Base-by-base conservation (phyloP, 2,113 vertebrate genomes). In the Platysternon megacephalum region DNA sequence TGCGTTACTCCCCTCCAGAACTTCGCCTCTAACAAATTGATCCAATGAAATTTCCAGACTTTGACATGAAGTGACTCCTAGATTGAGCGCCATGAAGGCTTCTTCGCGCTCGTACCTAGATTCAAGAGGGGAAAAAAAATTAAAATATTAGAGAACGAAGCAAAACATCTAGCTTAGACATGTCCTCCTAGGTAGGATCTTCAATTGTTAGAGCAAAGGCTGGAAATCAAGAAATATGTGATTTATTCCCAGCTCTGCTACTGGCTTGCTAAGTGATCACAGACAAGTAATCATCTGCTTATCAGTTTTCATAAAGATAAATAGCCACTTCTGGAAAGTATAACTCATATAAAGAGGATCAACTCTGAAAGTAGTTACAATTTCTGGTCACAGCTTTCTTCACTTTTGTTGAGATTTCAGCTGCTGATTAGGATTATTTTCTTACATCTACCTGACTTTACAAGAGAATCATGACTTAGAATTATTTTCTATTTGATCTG, bases 21-120 rank as follows among this genome's bases (percentile, higher is more conserved):
- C 99, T 97, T 99, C 99, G 91, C 99, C 99, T 98, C 99, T 98
- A 86, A 99, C 99, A 97, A 99, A 99, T 98, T 99, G 99, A 97
- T 99, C 99, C 95, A 99, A 97, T 7, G 99, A 99, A 97, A 99
- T 99, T 98, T 99, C 99, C 87, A 99, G 97, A 95, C 99, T 99
- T 95, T 99, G 99, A 97, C 99, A 99, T 4, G 99, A 99, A 17
- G 99, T 99, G 89, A 99, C 99, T 29, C 99, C 99, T 13, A 99
- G 98, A 97, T 99, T 99, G 97, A 99, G 97, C 55, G 99, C 99
- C 99, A 99, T 99, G 98, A 99, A 99, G 9, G 99, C 99, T 98
- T 99, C 99, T 82, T 99, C 99, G 2, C 99, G 99, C 89, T 99
- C 99, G 58, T 99, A 99, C 85, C 99, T 99, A 93, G 26, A 85